Percentiles rank a stretch among this genome's conserved stretches.
These are phyloP conservation scores for Cybosia mesomella DNA, from an alignment of 2,888 invertebrate species.

Conservation along the genomic window DNA sequence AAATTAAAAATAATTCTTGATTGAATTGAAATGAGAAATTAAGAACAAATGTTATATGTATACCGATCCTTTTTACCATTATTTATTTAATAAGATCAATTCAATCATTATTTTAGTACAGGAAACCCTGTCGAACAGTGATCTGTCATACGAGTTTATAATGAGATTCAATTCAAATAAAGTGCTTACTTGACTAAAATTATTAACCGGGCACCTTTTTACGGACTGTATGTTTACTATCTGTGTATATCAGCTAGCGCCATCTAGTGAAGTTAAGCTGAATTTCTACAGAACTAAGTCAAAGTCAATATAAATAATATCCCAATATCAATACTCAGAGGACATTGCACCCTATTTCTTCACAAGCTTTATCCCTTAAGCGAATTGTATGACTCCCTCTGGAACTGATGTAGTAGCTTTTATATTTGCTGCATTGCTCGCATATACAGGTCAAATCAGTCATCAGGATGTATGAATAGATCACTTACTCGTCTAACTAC, in stretches of 20 bases:
- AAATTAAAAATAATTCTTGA: not conserved
- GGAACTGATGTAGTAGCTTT: not conserved
- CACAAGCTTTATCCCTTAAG: not conserved
- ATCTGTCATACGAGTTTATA: not conserved
- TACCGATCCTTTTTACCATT: not conserved
- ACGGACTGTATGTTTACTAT: not conserved
- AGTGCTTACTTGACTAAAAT: not conserved
- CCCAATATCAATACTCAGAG: too few species aligned
- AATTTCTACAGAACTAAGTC: not conserved
- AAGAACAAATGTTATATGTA: not conserved
- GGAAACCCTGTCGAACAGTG: too few species aligned
- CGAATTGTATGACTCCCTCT: not conserved
- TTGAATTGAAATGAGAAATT: not conserved
- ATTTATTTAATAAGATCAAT: too few species aligned
- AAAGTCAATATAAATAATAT: too few species aligned
- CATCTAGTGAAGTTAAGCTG: not conserved
- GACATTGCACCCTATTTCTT: not conserved
- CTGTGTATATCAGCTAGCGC: not conserved
- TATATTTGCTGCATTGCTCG: too few species aligned
- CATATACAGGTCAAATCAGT: too few species aligned
- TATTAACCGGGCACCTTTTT: not conserved
- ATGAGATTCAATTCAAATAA: not conserved
- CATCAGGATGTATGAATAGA: too few species aligned
- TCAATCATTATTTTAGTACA: not conserved
- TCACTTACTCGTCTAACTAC: too few species aligned